Percentiles rank a stretch among this genome's conserved stretches.
These are phyloP conservation scores for Apus apus DNA, from an alignment of 2,113 vertebrate species.

Conservation along the genomic window DNA sequence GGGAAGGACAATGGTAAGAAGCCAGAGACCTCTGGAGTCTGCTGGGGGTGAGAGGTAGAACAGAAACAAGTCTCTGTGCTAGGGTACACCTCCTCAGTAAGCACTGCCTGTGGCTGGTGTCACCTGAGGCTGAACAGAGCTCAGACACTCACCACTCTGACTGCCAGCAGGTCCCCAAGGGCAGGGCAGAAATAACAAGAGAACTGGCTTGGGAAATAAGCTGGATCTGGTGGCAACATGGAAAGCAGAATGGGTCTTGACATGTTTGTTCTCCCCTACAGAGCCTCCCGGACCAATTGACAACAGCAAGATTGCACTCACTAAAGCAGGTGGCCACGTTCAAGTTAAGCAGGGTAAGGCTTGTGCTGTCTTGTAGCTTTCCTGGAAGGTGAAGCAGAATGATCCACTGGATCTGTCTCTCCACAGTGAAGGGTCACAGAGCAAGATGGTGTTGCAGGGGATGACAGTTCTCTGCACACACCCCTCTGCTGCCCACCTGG, in stretches of 20 bases:
- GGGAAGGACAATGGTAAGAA: conserved; percentile 92
- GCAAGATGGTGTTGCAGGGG: not conserved
- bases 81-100: not conserved
- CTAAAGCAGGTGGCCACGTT: conserved; percentile 89
- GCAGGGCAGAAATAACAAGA: not conserved
- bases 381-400: not conserved
- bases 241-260: not conserved
- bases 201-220: not conserved
- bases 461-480: not conserved
- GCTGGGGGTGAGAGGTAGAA: accelerated
- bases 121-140: not conserved
- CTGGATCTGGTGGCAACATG: not conserved
- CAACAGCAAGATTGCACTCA: conserved; percentile 92
- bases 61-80: accelerated
- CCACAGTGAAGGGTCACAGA: accelerated
- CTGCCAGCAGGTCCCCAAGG: not conserved
- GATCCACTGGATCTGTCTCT: not conserved
- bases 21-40: not conserved
- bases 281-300: conserved; percentile 94
- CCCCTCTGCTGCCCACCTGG: not conserved
- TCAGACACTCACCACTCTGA: not conserved
- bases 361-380: not conserved
- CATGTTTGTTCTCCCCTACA: conserved; percentile 31
- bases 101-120: not conserved
- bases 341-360: conserved; percentile 94